Base-by-base conservation (phyloP, 2,888 invertebrate genomes). In the Fragum sueziense region DNA sequence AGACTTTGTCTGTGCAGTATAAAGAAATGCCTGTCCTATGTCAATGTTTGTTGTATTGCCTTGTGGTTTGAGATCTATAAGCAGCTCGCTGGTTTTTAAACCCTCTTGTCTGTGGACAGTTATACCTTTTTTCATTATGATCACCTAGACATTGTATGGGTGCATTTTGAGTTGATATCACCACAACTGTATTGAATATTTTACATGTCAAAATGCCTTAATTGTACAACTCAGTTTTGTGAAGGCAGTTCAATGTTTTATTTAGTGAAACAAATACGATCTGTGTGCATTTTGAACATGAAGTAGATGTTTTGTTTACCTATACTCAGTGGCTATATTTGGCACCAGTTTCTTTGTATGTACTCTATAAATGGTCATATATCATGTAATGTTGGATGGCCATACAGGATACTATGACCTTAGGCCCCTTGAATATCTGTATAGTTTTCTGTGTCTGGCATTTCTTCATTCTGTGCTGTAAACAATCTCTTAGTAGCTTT, bases 1-100 rank as follows among this genome's bases (percentile, higher is more conserved):
- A 84, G 57, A 74, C 84, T 79, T 79, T n/a, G n/a, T n/a, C 84
- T 89, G 88, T 90, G 88, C 90, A 91, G 91, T 90, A 90, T 91
- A 88, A 89, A 90, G 90, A 91, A 91, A 91, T 91, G 91, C 91
- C 91, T 91, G 90, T 85, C 79, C 77, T 74, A 74, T 81, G 84
- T 84, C 77, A 80, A 77, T 85, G 78, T 80, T 76, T 84, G 85
- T 85, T 85, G 85, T 83, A 78, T 80, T 85, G 85, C 83, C 81
- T 85, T 85, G 83, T 85, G 61, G 81, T 79, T 78, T 82, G 74
- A 67, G 80, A 84, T 76, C 77, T 81, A 83, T 80, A 85, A 74
- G 76, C 83, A 79, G 81, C 82, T 85, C 80, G 76, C 73, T 81
- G 77, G 74, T 81, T 85, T 82, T 65, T 7, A 67, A 74, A 69